phyloP scores from a whole-genome alignment of 2,888 invertebrate genomes.

The Drosophila kuntzei region DNA sequence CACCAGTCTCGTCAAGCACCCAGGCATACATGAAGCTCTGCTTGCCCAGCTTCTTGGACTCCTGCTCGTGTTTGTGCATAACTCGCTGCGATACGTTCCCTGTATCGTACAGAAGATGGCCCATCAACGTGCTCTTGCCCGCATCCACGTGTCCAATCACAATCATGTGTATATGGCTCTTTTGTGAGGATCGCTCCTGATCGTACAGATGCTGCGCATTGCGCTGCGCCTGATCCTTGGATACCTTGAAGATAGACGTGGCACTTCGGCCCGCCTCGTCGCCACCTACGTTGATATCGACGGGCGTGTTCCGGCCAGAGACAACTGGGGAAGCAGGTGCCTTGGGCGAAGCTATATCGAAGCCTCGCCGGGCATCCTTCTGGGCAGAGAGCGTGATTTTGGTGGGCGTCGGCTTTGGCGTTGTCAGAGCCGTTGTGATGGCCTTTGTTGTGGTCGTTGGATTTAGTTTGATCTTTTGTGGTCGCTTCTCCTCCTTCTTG shows the following conservation, averaged over 20 bases:
- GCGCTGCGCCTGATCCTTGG: slow-evolving; percentile 85
- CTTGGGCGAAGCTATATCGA: slow-evolving; percentile 87
- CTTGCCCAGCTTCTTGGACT: slow-evolving; percentile 98
- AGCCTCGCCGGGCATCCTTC: slow-evolving; percentile 79
- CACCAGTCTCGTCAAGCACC: slow-evolving; percentile 99
- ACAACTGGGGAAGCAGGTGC: slow-evolving; percentile 90
- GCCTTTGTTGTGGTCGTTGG: slow-evolving; percentile 22
- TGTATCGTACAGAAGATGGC: slow-evolving; percentile 94
- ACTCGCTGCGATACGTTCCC: slow-evolving; percentile 94
- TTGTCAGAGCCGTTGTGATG: slow-evolving; percentile 9
- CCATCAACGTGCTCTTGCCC: slow-evolving; percentile 90
- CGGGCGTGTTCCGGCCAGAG: slow-evolving; percentile 87
- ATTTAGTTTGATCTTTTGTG: slow-evolving; percentile 34
- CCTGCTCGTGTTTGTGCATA: slow-evolving; percentile 99
- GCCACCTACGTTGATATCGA: slow-evolving; percentile 61
- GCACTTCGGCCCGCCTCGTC: slow-evolving; percentile 67
- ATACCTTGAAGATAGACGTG: slow-evolving; percentile 71
- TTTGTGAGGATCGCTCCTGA: slow-evolving; percentile 91
- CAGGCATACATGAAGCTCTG: slow-evolving; percentile 99
- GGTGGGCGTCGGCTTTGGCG: slow-evolving; percentile 44
- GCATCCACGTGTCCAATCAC: slow-evolving; percentile 96
- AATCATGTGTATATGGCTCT: slow-evolving; percentile 95
- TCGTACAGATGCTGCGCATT: slow-evolving; percentile 87
- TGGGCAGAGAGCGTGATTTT: slow-evolving; percentile 71
- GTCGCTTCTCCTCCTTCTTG: slow-evolving; percentile 36